phyloP scores from a whole-genome alignment of 2,888 invertebrate species.

The Lochmaea crataegi region DNA sequence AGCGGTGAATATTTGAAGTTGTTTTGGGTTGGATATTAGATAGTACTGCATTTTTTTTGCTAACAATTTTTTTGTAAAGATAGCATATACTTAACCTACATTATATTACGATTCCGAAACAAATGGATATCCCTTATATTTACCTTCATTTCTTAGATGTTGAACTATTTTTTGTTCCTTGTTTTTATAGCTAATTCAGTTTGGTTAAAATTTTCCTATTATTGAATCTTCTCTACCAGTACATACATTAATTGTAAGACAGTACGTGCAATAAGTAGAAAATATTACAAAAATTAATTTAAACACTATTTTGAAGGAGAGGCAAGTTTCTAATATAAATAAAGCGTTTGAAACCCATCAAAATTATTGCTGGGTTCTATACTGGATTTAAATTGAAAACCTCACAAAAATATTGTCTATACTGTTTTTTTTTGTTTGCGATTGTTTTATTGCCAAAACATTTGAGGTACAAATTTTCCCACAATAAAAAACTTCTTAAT shows the following conservation, averaged over 20 bases:
- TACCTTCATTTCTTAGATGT: too few species aligned
- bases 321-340: slow-evolving; percentile 48
- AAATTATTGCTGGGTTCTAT: slow-evolving; percentile 25
- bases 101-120: too few species aligned
- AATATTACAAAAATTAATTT: slow-evolving; percentile 38
- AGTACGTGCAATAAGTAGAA: slow-evolving; percentile 33
- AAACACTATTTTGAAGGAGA: slow-evolving; percentile 38
- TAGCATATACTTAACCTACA: too few species aligned
- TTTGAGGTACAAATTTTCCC: slow-evolving; percentile 30
- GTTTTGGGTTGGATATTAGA: too few species aligned
- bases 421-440: slow-evolving; percentile 15
- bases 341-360: slow-evolving; percentile 47
- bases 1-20: too few species aligned
- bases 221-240: not conserved
- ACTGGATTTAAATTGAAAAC: slow-evolving; percentile 29
- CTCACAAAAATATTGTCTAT: slow-evolving; percentile 32
- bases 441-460: slow-evolving; percentile 10
- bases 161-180: too few species aligned
- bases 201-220: not conserved
- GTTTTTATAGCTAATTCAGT: too few species aligned
- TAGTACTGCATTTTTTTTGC: too few species aligned
- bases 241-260: slow-evolving; percentile 28
- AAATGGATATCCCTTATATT: too few species aligned
- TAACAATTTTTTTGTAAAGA: too few species aligned
- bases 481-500: slow-evolving; percentile 4